Evolutionary conservation across 2,888 invertebrate genomes (phyloP), one percentile per base, ranked within the genome.

Genomic region (Auanema sp.): DNA sequence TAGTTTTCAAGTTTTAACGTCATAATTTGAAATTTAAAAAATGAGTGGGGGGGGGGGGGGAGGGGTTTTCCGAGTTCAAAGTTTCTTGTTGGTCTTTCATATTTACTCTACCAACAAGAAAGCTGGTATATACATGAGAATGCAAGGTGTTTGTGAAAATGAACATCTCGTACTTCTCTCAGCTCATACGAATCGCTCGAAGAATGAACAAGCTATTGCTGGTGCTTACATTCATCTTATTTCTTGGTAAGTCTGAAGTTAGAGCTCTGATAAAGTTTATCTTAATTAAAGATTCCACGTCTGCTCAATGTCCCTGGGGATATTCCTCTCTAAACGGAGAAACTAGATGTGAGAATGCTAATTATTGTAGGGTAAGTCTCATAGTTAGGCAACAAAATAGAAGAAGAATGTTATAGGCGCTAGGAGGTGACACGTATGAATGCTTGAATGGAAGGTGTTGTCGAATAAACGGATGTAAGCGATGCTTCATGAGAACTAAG

Each of bases 361-460:
- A 50, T 2, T 62, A 40, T 25, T 62, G 62, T 24, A 56, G 57
- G 54, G 60, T 60, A 21, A 5, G 47, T 47, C 6, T 21, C 16
- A 47, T 5, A 47, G 11, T 43, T 43, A 5, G 47, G 6, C 3
- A 47, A 47, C 10, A 6, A 16, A 47, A 6, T 5, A 47, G 47
- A 47, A 5, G 21, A 16, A 47, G 10, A 16, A 47, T 4, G 16
- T 58, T 59, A 10, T 52, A 60, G 55, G 61, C 61, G n/a, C 47
- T 61, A 5, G 61, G 61, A 6, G 61, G 61, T 8, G 21, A 54
- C 16, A 55, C 55, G 5, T 61, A 61, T 42, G n/a, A 54, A n/a
- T 61, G 61, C 23, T 55, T 61, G 61, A 61, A 55, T 23, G 55
- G 55, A 12, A 54, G 55, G 21, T 61, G 61, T 16, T 61, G 61